Evolutionary conservation across 2,797 vertebrate genomes (phyloP).

Genomic region (Tympanoctomys barrerae): DNA sequence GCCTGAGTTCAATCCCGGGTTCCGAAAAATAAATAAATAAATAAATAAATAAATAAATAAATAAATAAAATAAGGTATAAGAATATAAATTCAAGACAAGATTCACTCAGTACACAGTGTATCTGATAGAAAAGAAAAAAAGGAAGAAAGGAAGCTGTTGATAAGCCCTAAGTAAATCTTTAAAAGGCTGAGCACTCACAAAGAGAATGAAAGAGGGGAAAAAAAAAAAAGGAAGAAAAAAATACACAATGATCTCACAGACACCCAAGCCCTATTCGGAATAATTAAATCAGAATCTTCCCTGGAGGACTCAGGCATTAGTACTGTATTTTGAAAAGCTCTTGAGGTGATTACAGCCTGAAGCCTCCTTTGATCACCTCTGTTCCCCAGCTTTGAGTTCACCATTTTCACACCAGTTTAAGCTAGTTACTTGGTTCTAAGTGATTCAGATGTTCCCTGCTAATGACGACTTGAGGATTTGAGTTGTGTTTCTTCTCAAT

Average conservation of each 20-base stretch:
- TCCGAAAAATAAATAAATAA: too few relatives aligned
- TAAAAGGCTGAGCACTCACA: not conserved
- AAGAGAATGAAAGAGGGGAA: not conserved
- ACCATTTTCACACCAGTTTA: not conserved
- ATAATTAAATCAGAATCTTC: not conserved
- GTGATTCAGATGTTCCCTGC: conserved; percentile 25
- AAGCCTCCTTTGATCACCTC: not conserved
- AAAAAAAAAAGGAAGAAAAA: not conserved
- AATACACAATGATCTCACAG: not conserved
- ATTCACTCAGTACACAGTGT: not conserved
- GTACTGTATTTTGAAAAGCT: not conserved
- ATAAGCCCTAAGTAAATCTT: not conserved
- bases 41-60: too few relatives aligned
- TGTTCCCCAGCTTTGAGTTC: not conserved
- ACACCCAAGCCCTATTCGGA: not conserved
- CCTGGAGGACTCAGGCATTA: not conserved
- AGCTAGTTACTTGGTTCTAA: not conserved
- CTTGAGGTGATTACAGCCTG: not conserved
- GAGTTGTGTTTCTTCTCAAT: conserved; percentile 43
- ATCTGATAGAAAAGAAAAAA: not conserved
- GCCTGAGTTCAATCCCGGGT: too few relatives aligned
- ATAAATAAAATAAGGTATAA: too few relatives aligned
- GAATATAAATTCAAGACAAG: too few relatives aligned
- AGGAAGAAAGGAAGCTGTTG: not conserved
- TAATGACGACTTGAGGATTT: conserved; percentile 40